phyloP scores from a whole-genome alignment of 1,140 invertebrate genomes.

The Metopolophium dirhodum region DNA sequence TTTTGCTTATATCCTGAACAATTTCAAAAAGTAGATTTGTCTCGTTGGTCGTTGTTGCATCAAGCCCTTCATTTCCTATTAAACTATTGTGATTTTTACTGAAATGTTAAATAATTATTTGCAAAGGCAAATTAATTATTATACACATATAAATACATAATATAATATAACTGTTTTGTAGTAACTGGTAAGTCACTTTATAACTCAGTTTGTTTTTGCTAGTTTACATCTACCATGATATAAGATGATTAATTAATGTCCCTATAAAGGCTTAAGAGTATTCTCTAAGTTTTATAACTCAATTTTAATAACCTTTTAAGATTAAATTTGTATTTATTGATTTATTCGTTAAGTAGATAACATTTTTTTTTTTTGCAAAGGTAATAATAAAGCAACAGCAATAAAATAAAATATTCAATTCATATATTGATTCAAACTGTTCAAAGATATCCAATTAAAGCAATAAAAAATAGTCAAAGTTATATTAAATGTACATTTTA shows the following conservation, averaged over 20 bases:
- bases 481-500: no score
- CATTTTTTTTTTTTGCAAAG: background rate
- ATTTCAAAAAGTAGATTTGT: no score
- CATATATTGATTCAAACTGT: background rate
- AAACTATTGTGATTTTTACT: background rate
- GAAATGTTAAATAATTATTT: background rate
- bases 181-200: background rate
- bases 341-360: background rate
- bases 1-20: no score
- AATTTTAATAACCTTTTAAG: conserved; percentile 12
- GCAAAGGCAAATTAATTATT: background rate
- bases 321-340: background rate
- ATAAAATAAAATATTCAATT: background rate
- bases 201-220: background rate
- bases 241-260: background rate
- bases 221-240: background rate
- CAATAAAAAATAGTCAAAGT: background rate
- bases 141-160: background rate
- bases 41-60: no score
- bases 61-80: background rate
- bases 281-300: conserved; percentile 4
- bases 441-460: background rate
- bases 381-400: background rate
- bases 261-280: background rate
- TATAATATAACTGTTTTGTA: background rate